Evolutionary conservation across 2,797 vertebrate genomes (phyloP), one percentile per base, ranked within the genome.

Genomic region (Cynopterus sphinx): DNA sequence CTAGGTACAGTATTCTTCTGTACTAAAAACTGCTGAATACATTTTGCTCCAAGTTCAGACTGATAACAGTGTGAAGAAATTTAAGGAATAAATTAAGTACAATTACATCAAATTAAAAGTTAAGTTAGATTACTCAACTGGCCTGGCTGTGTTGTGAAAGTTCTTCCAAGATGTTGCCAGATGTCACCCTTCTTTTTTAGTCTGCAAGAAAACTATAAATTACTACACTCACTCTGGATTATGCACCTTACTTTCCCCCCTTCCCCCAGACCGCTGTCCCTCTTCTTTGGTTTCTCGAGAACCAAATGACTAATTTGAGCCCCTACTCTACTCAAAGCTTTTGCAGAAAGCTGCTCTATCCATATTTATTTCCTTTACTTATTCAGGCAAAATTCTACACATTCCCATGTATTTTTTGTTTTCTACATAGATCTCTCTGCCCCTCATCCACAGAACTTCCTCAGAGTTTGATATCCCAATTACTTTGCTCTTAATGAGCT

Each of bases 61-160:
- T 36, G 16, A 0, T 92, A 95, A 75, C 70, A 88, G 55, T 65
- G 36, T 59, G 51, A 92, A 7, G 46, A 26, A 87, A 92, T 61
- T 87, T 79, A 28, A 87, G 28, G 4, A 91, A 90, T 85, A 94
- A 93, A 57, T 90, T 67, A 61, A 96, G 79, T 31, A 86, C 1
- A 70, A 74, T 87, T 92, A 59, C 1, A 85, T 71, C 26, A 90
- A 87, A 87, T 75, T 89, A 84, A 51, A 89, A 94, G 43, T 87
- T 68, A 19, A 28, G 53, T 82, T 63, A 70, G 41, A 61, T 79
- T 79, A 79, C 8, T 94, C 68, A 77, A 28, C 3, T 93, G 39
- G 41, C 61, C 70, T 90, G 41, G 55, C 19, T 41, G n/a, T 41
- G 31, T 2, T 87, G 43, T 61, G 86, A 91, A 88, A 55, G 31